Evolutionary conservation across 92 coral and sea anemone genomes (phyloP), one percentile per base, ranked within the genome.

Genomic region (Galaxea fascicularis): DNA sequence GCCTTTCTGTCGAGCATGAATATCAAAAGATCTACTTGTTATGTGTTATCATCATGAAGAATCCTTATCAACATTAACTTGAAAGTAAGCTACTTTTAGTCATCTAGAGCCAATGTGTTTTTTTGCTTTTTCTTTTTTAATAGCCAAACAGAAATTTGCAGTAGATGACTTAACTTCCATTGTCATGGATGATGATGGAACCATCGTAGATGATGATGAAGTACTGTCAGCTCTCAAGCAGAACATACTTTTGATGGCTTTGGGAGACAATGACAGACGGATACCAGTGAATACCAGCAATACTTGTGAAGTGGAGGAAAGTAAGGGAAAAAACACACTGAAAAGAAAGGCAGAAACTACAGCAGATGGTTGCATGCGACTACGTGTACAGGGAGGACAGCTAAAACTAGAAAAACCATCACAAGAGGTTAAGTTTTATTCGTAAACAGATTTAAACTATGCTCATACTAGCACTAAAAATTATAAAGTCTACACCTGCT

Each of bases 181-280:
- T 56, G 77, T 79, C 47, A n/a, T 79, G 84, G 84, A 79, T 18
- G 84, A 79, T n/a, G 84, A 79, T 79, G 84, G 84, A 22, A 17
- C 84, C 31, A 28, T 56, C 44, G 45, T 79, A 56, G 84, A 79
- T 79, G 78, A 64, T 46, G 51, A 46, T 79, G 84, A 77, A 9
- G 82, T 79, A 27, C 15, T 79, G 44, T 26, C 24, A 46, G 47
- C 66, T 60, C 66, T 79, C 72, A 39, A 65, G 18, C 3, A 79
- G 21, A 64, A 79, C 66, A 79, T 76, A 27, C 18, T 6, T 18
- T 79, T 79, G 84, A 15, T 79, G 46, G 57, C 45, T 45, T 68
- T 79, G 49, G 66, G 66, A n/a, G 79, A 79, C 25, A 46, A 46
- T 2, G 76, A 79, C 29, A 18, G 46, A 39, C 7, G 84, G 84